Evolutionary conservation across 2,888 invertebrate genomes (phyloP), one percentile per base, ranked within the genome.

Genomic region (Trichogramma dendrolimi): DNA sequence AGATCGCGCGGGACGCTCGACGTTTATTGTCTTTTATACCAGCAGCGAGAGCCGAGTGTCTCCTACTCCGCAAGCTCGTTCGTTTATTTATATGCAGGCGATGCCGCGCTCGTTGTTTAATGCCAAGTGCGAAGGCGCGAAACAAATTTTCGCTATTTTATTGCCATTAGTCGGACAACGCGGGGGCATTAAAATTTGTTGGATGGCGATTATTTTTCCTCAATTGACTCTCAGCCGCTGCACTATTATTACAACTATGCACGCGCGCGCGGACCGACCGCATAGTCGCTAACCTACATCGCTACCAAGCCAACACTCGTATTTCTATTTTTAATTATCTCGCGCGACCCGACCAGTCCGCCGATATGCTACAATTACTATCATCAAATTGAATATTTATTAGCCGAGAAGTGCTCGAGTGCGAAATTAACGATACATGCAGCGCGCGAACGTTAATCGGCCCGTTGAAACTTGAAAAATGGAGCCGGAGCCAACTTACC

Each of bases 401-500:
- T 27, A 27, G 27, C 27, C 27, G 3, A 27, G 27, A 27, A 27
- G 27, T 27, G 27, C 27, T 27, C 27, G 27, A 27, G 27, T 27
- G 27, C 27, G 27, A 27, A 27, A 27, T 27, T 27, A 27, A 27
- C 27, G 27, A 27, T 27, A 27, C 27, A 27, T 2, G 27, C 27
- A 27, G 27, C 27, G 27, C 27, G 27, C 27, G 27, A 27, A 27
- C 27, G 2, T 27, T 27, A 27, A 27, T 27, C 27, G 27, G 27
- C 27, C 27, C 27, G 27, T 27, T 27, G 27, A 39, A 44, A 5
- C 10, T 46, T 39, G 47, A 27, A 27, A 27, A 27, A 54, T 27
- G 27, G 41, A 48, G 7, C 11, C 11, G 27, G 14, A 1, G 10
- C 11, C 1, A 8, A 78, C 80, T 80, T 67, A 81, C 81, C 77